Conservation (phyloP, 2,888 invertebrate species). For the Acanthopleura granulata region DNA sequence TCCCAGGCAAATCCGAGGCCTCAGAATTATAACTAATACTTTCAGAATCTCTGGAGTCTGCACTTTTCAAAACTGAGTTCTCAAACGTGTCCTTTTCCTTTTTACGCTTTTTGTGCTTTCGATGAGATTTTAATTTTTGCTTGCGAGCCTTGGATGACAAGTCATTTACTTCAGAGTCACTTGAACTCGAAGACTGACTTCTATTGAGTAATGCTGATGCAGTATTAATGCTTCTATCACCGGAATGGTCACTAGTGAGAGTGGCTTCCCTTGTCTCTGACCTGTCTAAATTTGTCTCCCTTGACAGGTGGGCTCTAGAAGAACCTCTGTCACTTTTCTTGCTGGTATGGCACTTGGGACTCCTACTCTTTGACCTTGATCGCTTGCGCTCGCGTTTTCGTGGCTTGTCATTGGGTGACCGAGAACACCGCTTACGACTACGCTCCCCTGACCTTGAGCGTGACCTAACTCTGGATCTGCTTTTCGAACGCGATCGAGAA, state of each 20-base stretch:
- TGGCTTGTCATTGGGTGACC: not conserved
- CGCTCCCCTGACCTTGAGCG: slow-evolving; percentile 17
- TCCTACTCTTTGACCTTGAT: not conserved
- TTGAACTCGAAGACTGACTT: too few relatives aligned
- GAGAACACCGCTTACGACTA: not conserved
- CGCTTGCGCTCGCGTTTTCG: not conserved
- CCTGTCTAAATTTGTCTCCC: not conserved
- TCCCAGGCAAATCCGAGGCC: too few relatives aligned
- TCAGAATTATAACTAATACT: not conserved
- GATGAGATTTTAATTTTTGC: not conserved
- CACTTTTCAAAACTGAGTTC: not conserved
- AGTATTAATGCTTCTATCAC: not conserved
- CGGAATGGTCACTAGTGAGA: not conserved
- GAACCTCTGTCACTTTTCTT: not conserved
- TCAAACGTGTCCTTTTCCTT: not conserved
- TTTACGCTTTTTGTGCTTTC: not conserved
- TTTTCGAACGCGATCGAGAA: not conserved
- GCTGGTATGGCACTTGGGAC: not conserved
- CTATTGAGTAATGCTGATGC: too few relatives aligned
- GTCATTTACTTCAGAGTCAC: not conserved
- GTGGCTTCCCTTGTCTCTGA: not conserved
- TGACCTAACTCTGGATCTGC: slow-evolving; percentile 13
- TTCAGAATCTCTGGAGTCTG: not conserved
- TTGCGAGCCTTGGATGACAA: too few relatives aligned
- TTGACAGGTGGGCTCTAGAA: not conserved